These are phyloP conservation scores for Acholoe squamosa DNA, from an alignment of 2,888 invertebrate genomes.

Conservation along the genomic window DNA sequence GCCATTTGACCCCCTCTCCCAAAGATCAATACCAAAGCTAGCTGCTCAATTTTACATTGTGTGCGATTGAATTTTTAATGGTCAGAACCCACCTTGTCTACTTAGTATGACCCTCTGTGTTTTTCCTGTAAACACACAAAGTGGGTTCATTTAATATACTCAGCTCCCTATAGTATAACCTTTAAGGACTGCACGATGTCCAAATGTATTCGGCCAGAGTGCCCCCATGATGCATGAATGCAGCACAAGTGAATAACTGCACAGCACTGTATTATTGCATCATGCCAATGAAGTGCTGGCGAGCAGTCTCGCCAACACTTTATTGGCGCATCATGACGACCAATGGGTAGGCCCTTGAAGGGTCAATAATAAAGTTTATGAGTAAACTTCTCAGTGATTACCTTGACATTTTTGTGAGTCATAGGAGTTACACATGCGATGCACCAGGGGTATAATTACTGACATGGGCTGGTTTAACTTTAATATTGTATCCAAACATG, in stretches of 20 bases:
- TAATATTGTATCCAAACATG: background rate
- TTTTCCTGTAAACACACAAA: background rate
- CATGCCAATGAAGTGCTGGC: too few relatives aligned
- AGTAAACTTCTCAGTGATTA: background rate
- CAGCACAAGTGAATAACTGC: too few relatives aligned
- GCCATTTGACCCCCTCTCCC: background rate
- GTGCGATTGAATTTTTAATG: constrained; percentile 19
- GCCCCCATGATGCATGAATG: too few relatives aligned
- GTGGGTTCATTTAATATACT: background rate
- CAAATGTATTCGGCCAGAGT: too few relatives aligned
- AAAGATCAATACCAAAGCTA: constrained; percentile 2
- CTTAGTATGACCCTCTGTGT: background rate
- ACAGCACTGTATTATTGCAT: too few relatives aligned
- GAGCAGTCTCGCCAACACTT: too few relatives aligned
- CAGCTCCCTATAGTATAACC: background rate
- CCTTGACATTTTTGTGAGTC: background rate
- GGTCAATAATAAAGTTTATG: background rate
- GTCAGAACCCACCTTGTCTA: background rate
- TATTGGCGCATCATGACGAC: too few relatives aligned
- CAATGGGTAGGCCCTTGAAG: too few relatives aligned
- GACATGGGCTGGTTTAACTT: background rate
- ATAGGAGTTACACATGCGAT: background rate
- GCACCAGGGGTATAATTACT: background rate
- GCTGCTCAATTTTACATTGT: background rate
- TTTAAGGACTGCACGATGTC: too few relatives aligned